These are phyloP conservation scores for Venustaconcha ellipsiformis DNA, from an alignment of 1,140 invertebrate species.

Conservation along the genomic window DNA sequence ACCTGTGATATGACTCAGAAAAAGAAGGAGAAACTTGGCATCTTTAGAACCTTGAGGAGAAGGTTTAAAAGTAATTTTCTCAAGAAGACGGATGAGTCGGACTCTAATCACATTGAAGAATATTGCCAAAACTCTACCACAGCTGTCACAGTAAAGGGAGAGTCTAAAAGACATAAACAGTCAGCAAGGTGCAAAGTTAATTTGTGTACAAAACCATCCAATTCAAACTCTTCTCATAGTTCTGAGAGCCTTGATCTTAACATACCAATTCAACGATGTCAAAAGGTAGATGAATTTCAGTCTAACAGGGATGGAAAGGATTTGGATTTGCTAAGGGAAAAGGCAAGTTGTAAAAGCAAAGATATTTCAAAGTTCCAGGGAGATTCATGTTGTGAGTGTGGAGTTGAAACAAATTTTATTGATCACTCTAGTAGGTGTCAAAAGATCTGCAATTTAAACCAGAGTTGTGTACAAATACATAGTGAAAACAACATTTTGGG, in stretches of 20 bases:
- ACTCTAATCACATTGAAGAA: constrained; percentile 26
- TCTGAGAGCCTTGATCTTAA: constrained; percentile 56
- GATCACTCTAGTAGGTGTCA: constrained; percentile 22
- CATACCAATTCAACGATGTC: constrained; percentile 43
- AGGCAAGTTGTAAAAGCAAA: constrained; percentile 55
- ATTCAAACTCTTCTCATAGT: constrained; percentile 55
- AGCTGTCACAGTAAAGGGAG: constrained; percentile 23
- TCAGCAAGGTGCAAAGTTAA: constrained; percentile 33
- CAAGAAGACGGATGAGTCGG: constrained; percentile 43
- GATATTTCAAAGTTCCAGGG: constrained; percentile 58
- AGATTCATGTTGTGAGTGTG: background rate
- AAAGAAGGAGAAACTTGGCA: constrained; percentile 57
- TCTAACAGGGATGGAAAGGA: constrained; percentile 52
- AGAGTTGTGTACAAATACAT: constrained; percentile 17
- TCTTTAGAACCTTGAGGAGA: constrained; percentile 53
- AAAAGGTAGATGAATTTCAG: constrained; percentile 54
- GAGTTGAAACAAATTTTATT: constrained; percentile 11
- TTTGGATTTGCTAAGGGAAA: constrained; percentile 47
- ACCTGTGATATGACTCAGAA: constrained; percentile 34
- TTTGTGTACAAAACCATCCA: constrained; percentile 43
- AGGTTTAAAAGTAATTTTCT: constrained; percentile 53
- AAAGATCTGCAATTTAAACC: constrained; percentile 32
- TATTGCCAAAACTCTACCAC: constrained; percentile 5
- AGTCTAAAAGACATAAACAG: constrained; percentile 33
- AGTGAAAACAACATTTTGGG: constrained; percentile 20